These are phyloP conservation scores for Felis catus DNA, from an alignment of 2,113 vertebrate species.

Conservation along the genomic window DNA sequence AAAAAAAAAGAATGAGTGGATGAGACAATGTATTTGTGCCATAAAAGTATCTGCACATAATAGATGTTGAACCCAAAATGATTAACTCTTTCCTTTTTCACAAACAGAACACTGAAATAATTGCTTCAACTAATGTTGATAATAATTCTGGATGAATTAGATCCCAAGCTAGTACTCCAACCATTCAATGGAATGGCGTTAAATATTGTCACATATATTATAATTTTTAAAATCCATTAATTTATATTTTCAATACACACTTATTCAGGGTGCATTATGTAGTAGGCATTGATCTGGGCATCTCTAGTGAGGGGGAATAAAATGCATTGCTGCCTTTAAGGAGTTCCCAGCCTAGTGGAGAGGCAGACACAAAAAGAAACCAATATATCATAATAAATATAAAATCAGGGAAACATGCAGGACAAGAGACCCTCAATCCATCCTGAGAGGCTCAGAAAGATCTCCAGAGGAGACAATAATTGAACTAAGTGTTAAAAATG, in stretches of 20 bases:
- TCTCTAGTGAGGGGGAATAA: neutral
- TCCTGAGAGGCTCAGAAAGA: neutral
- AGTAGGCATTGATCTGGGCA: neutral
- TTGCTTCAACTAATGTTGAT: neutral
- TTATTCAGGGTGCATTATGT: neutral
- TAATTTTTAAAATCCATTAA: neutral
- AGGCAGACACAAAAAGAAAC: neutral
- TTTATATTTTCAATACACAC: neutral
- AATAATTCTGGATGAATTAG: neutral
- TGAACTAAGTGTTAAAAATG: neutral
- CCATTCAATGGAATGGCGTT: neutral
- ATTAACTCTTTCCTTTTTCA: neutral
- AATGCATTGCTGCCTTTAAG: neutral
- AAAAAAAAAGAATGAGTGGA: neutral
- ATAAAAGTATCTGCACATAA: neutral
- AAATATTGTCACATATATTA: neutral
- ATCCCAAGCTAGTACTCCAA: neutral
- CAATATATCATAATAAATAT: neutral
- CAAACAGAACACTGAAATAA: neutral
- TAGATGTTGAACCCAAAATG: neutral
- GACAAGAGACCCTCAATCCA: neutral
- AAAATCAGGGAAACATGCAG: neutral
- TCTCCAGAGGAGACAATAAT: neutral
- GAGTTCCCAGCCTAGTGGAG: neutral
- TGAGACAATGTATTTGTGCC: slow-evolving; percentile 4